Evolutionary conservation across 2,113 vertebrate species (phyloP).

Genomic region (Psammodynastes pulverulentus): DNA sequence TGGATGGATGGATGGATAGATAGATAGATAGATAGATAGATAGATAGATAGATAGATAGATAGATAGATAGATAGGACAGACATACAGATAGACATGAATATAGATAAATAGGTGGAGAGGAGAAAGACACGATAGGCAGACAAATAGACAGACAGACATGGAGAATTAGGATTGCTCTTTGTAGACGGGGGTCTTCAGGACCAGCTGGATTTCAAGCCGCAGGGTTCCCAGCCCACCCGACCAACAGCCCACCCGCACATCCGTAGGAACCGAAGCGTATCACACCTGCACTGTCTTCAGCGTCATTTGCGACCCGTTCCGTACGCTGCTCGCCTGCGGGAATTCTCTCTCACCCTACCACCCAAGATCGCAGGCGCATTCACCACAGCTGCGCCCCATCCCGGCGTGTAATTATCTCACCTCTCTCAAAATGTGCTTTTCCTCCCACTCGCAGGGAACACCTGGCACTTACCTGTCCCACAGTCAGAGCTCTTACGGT

Average conservation of each 20-base stretch:
- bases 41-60: no score
- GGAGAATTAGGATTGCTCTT: neutral
- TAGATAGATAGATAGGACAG: no score
- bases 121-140: neutral
- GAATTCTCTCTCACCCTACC: neutral
- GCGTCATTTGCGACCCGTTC: neutral
- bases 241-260: neutral
- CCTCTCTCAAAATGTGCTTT: neutral
- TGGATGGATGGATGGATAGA: no score
- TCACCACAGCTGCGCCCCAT: neutral
- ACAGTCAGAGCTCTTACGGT: constrained; percentile 81
- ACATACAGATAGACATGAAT: no score
- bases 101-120: no score
- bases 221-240: neutral
- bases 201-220: neutral
- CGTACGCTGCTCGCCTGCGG: neutral
- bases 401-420: no score
- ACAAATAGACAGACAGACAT: neutral
- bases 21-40: no score
- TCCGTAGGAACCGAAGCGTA: accelerated
- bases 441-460: constrained; percentile 79
- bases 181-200: neutral
- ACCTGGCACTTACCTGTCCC: constrained; percentile 92
- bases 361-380: neutral
- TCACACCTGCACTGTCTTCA: neutral